Evolutionary conservation across 2,888 invertebrate species (phyloP).

Genomic region (Tortrix viridana): DNA sequence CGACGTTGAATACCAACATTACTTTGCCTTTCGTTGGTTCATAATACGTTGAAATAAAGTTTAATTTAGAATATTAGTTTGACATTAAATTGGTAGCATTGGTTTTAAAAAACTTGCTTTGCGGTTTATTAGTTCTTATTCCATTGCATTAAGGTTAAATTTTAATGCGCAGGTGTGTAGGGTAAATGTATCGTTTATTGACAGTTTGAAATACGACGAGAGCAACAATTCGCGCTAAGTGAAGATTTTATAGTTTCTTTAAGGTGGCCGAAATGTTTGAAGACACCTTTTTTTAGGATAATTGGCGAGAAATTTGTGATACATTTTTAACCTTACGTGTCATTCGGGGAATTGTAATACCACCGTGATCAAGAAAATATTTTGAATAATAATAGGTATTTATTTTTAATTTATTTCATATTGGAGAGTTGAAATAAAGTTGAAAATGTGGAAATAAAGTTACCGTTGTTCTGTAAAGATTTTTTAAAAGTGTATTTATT

Average conservation of each 20-base stretch:
- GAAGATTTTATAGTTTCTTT: constrained; percentile 28
- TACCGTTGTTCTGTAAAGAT: no score
- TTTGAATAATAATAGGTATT: no score
- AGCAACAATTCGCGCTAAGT: constrained; percentile 37
- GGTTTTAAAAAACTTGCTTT: neutral
- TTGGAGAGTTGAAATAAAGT: no score
- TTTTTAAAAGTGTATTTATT: no score
- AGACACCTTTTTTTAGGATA: constrained; percentile 31
- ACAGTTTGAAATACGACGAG: constrained; percentile 38
- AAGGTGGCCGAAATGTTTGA: constrained; percentile 24
- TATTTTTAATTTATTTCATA: no score
- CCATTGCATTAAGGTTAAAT: neutral
- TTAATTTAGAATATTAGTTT: neutral
- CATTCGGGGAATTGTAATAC: neutral
- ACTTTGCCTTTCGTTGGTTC: constrained; percentile 19
- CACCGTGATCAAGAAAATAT: neutral
- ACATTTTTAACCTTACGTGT: neutral
- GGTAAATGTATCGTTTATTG: constrained; percentile 40
- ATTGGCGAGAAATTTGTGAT: constrained; percentile 34
- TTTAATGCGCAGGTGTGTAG: neutral
- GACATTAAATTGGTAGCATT: constrained; percentile 3
- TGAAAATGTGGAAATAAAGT: no score
- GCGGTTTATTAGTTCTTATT: neutral
- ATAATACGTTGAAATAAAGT: constrained; percentile 26
- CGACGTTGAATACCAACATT: constrained; percentile 51